These are phyloP conservation scores for Toxotes lorentzi DNA, from an alignment of 2,797 vertebrate genomes.

Conservation along the genomic window DNA sequence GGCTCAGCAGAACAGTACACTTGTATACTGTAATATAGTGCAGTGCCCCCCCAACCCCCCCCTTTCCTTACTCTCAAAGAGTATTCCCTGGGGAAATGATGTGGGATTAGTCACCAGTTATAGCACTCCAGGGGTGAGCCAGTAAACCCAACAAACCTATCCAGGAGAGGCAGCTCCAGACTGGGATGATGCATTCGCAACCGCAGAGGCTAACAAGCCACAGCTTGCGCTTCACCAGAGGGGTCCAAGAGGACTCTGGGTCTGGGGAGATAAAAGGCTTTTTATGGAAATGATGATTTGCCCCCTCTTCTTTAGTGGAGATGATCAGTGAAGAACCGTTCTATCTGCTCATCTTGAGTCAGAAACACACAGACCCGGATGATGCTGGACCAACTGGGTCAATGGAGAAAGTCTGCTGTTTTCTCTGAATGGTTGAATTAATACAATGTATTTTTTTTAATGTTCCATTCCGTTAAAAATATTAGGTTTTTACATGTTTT, in stretches of 20 bases:
- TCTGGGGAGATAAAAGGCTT: constrained; percentile 65
- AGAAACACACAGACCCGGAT: constrained; percentile 30
- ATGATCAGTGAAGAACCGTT: constrained; percentile 46
- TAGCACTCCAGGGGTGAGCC: constrained; percentile 57
- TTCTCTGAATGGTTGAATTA: constrained; percentile 9
- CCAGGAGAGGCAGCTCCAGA: constrained; percentile 58
- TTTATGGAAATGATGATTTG: constrained; percentile 65
- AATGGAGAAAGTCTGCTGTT: constrained; percentile 6
- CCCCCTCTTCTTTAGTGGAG: constrained; percentile 37
- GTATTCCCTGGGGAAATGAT: constrained; percentile 62
- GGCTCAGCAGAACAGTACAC: constrained; percentile 71
- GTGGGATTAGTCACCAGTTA: constrained; percentile 71
- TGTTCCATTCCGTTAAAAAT: constrained; percentile 4
- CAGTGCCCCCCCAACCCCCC: constrained; percentile 26
- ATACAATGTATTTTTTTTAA: constrained; percentile 1
- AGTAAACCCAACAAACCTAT: constrained; percentile 55
- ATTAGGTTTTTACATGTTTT: constrained; percentile 19
- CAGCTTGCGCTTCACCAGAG: constrained; percentile 58
- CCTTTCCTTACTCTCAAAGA: constrained; percentile 44
- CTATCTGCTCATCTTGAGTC: constrained; percentile 59
- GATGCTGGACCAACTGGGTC: constrained; percentile 39
- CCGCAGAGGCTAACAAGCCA: constrained; percentile 46
- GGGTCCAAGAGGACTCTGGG: constrained; percentile 52
- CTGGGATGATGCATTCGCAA: constrained; percentile 46
- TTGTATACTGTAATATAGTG: constrained; percentile 63